Evolutionary conservation across 2,888 invertebrate genomes (phyloP).

Genomic region (Luperina testacea): DNA sequence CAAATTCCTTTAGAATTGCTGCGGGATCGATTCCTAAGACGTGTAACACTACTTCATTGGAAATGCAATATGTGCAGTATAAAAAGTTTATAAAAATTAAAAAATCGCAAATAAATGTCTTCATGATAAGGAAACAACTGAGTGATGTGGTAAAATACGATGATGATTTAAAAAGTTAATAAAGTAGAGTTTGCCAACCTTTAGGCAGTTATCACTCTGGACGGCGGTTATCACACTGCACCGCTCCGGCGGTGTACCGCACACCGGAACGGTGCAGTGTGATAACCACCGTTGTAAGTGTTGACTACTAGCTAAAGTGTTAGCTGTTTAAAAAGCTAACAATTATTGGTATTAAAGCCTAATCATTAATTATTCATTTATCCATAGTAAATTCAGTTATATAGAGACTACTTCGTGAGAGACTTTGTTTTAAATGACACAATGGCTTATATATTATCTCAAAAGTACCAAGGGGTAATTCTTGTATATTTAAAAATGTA

Average conservation of each 20-base stretch:
- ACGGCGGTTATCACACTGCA: too few species aligned
- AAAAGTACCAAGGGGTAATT: neutral
- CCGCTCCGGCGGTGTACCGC: too few species aligned
- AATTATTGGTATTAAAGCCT: too few species aligned
- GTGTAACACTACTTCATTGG: conserved; percentile 19
- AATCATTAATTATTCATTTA: neutral
- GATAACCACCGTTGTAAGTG: too few species aligned
- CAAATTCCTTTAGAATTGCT: conserved; percentile 34
- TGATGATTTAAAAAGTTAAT: neutral
- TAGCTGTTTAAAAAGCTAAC: neutral
- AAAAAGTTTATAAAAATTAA: conserved; percentile 21
- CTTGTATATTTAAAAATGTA: neutral
- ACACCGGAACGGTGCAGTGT: too few species aligned
- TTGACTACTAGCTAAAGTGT: too few species aligned
- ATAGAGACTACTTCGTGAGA: neutral
- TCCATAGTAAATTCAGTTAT: neutral
- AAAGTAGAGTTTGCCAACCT: conserved; percentile 23
- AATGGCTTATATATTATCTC: neutral
- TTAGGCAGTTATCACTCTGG: neutral
- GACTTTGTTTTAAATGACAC: neutral
- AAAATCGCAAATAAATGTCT: conserved; percentile 3
- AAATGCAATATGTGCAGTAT: conserved; percentile 8
- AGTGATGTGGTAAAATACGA: conserved; percentile 15
- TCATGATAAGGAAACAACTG: conserved; percentile 29
- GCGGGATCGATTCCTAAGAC: conserved; percentile 28